A percentile compares a stretch with the other conserved stretches of the same genome.
Evolutionary conservation across 2,113 vertebrate species (phyloP).

Genomic region (Meleagris gallopavo): DNA sequence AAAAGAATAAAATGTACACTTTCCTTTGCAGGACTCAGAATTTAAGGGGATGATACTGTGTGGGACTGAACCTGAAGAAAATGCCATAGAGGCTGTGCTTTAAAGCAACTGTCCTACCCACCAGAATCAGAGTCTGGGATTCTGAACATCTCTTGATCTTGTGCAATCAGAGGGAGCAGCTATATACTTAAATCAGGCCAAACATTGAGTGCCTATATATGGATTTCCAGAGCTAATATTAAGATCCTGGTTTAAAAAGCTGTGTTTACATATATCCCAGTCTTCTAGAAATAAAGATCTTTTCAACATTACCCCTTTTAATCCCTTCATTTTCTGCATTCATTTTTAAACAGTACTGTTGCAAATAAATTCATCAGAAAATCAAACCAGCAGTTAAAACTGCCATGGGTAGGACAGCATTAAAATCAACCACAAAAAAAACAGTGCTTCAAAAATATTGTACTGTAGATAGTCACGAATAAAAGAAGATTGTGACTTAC

Average conservation of each 20-base stretch:
- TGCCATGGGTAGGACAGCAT: neutral
- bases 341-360: neutral
- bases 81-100: neutral
- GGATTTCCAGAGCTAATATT: neutral
- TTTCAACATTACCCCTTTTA: neutral
- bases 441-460: neutral
- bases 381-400: neutral
- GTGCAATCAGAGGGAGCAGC: neutral
- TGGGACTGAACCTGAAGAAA: neutral
- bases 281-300: neutral
- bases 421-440: neutral
- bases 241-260: constrained; percentile 10
- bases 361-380: neutral
- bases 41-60: neutral
- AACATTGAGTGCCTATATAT: neutral
- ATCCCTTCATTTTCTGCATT: neutral
- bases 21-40: neutral
- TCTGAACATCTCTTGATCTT: neutral
- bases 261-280: neutral
- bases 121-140: neutral
- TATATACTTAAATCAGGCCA: neutral
- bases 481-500: constrained; percentile 46
- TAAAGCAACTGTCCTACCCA: constrained; percentile 3
- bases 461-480: neutral
- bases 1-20: neutral